These are phyloP conservation scores for Lucilia sericata DNA, from an alignment of 1,140 invertebrate genomes.

Conservation along the genomic window DNA sequence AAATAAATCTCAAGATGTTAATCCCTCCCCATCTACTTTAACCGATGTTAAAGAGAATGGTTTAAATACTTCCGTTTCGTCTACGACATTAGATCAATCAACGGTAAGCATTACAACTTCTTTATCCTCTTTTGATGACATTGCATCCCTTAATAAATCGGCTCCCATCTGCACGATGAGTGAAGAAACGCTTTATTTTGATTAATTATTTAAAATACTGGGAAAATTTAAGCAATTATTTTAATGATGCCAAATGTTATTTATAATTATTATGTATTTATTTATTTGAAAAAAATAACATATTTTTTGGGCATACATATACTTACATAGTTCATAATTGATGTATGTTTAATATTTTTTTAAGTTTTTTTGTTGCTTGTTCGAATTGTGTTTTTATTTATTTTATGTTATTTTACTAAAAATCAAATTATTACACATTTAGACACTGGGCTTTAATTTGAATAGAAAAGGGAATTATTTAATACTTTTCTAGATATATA, in stretches of 20 bases:
- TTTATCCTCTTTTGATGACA: slow-evolving; percentile 38
- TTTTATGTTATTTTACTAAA: slow-evolving; percentile 17
- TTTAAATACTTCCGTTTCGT: slow-evolving; percentile 11
- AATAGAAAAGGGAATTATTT: too few species aligned
- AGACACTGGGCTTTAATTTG: too few species aligned
- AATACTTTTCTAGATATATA: too few species aligned
- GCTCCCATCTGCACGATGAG: slow-evolving; percentile 64
- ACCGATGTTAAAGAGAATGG: not conserved
- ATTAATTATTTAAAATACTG: not conserved
- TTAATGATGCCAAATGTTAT: not conserved
- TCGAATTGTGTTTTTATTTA: not conserved
- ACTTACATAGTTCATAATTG: not conserved
- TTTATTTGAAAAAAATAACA: not conserved
- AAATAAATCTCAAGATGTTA: not conserved
- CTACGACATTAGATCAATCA: slow-evolving; percentile 42
- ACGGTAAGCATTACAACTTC: slow-evolving; percentile 57
- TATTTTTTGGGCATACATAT: not conserved
- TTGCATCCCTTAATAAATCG: slow-evolving; percentile 53
- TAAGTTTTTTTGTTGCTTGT: not conserved
- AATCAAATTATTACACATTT: too few species aligned
- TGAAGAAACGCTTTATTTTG: slow-evolving; percentile 54
- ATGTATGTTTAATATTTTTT: not conserved
- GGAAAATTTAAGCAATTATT: not conserved
- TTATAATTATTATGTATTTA: not conserved
- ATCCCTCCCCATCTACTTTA: not conserved